Evolutionary conservation across 2,797 vertebrate genomes (phyloP), one percentile per base, ranked within the genome.

Genomic region (Amblyopsis hoosieri): DNA sequence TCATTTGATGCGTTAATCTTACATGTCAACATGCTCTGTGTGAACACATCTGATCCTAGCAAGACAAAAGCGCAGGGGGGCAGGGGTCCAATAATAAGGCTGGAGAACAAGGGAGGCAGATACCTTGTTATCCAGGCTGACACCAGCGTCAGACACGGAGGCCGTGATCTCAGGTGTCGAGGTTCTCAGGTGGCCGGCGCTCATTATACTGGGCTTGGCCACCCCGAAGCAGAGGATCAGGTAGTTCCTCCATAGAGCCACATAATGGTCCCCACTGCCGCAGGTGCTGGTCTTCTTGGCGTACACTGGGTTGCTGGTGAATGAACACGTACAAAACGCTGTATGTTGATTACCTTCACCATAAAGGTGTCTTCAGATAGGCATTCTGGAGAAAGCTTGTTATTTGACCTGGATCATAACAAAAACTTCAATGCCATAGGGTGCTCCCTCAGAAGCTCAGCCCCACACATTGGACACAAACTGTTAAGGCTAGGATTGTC

Each of bases 121-220:
- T 80, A 93, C 93, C 90, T 93, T 97, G 87, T 96, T 98, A 89
- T 99, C 97, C 0, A 95, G 96, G 91, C 92, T 94, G 89, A 94
- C 79, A 10, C 93, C 92, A 64, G 95, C 93, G 81, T 99, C 97
- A 33, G 96, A 94, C 0, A 95, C 94, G 64, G 95, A 92, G 8
- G 95, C 91, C 79, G 93, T 91, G 81, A 98, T 98, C 89, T 99
- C 97, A 47, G 97, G 95, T 57, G 96, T 98, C 67, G 97, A 99
- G 11, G 95, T 95, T 87, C 97, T 93, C 79, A 99, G 89, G 80
- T 98, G 97, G 64, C 97, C 95, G 0, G 96, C 93, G 83, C 97
- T 98, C 96, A 98, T 99, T 85, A 98, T 96, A 78, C 96, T 99
- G 74, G 97, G 97, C 75, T 96, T 98, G 81, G 97, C 97, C 46